A percentile compares a stretch with the other conserved stretches of the same genome.
phyloP scores from a whole-genome alignment of 2,888 invertebrate species.

The Vanessa cardui region DNA sequence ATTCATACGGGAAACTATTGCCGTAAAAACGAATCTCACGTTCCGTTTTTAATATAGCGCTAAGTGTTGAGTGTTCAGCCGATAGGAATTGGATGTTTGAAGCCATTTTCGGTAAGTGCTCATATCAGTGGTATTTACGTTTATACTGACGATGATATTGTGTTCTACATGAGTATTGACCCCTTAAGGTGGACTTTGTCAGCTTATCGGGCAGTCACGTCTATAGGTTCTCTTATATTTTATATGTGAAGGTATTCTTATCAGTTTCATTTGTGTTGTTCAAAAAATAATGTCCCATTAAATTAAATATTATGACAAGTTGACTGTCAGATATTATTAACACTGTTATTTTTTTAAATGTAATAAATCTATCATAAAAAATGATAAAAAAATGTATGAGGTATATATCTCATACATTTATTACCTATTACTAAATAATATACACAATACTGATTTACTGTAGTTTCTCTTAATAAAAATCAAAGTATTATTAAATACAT shows the following conservation, averaged over 20 bases:
- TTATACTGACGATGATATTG: constrained; percentile 53
- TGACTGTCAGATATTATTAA: too few relatives aligned
- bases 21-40: constrained; percentile 77
- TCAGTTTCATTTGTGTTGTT: constrained; percentile 1
- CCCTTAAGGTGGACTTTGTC: constrained; percentile 44
- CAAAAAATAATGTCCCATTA: neutral
- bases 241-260: constrained; percentile 1
- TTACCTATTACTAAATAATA: neutral
- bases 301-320: neutral
- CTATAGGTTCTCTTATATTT: constrained; percentile 1
- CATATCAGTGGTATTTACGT: constrained; percentile 66
- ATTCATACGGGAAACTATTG: constrained; percentile 70
- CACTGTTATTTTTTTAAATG: neutral
- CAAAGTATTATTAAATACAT: too few relatives aligned
- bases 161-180: constrained; percentile 50
- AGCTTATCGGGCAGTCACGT: constrained; percentile 35
- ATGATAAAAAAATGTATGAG: neutral
- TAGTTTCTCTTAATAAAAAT: too few relatives aligned
- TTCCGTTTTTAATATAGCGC: constrained; percentile 60
- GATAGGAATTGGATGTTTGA: constrained; percentile 68
- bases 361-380: neutral
- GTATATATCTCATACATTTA: neutral
- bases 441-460: too few relatives aligned
- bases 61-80: constrained; percentile 63
- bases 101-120: constrained; percentile 78